These are phyloP conservation scores for Heliothis virescens DNA, from an alignment of 1,140 invertebrate genomes.

Conservation along the genomic window DNA sequence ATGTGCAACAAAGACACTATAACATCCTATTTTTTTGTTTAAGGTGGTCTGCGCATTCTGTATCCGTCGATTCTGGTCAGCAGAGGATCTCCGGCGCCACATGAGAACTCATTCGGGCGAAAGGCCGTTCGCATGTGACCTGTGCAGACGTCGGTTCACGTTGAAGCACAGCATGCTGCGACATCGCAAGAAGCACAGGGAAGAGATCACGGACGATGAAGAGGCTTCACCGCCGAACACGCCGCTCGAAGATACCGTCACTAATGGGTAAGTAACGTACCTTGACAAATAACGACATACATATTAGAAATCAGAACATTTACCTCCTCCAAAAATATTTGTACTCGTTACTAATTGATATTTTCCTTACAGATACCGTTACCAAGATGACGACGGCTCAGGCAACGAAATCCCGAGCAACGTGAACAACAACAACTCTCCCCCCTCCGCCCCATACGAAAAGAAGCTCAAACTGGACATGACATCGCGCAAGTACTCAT, in stretches of 20 bases:
- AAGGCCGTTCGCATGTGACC: conserved; percentile 92
- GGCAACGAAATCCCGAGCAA: conserved; percentile 83
- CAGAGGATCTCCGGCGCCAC: conserved; percentile 96
- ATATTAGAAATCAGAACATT: background rate
- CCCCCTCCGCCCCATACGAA: conserved; percentile 78
- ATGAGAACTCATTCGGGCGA: conserved; percentile 96
- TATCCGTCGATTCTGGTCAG: conserved; percentile 96
- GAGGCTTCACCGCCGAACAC: conserved; percentile 78
- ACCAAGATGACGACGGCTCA: conserved; percentile 79
- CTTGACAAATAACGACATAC: background rate
- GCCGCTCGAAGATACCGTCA: conserved; percentile 59
- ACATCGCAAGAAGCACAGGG: conserved; percentile 94
- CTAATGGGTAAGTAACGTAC: conserved; percentile 72
- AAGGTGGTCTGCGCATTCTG: conserved; percentile 97
- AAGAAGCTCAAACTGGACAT: conserved; percentile 86
- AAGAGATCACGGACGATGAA: conserved; percentile 84
- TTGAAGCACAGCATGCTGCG: conserved; percentile 97
- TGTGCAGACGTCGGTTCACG: conserved; percentile 94
- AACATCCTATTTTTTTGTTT: background rate
- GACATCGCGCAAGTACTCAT: conserved; percentile 81
- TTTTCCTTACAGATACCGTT: conserved; percentile 68
- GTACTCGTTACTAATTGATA: background rate
- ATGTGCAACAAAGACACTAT: background rate
- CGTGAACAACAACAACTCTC: conserved; percentile 86
- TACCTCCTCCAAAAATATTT: too few relatives aligned